Evolutionary conservation across 35 echinoderm and acorn worm species (phyloP), one percentile per base, ranked within the genome.

Genomic region (Apostichopus californicus): DNA sequence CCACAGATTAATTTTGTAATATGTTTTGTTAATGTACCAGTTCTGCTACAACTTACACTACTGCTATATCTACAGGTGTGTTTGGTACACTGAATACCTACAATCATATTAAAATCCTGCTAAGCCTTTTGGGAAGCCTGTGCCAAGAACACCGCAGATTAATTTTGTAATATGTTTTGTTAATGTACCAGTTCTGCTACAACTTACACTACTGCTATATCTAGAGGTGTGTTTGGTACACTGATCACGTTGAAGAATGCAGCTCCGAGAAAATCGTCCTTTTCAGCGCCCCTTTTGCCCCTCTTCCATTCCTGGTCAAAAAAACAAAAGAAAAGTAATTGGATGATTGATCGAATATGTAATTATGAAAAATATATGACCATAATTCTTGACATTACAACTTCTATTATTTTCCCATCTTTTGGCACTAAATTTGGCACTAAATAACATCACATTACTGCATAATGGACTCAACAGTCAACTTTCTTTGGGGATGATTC

Each of bases 201-300:
- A 28, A 96, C 9, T 68, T 68, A 11, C 64, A 68, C 64, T 68
- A 9, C 64, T 68, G 64, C 9, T 8, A 68, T 68, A 55, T 99
- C 97, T 79, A 99, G 56, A 20, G 92, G 55, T 21, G 77, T 95
- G 1, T 80, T 52, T 77, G 97, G 97, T 64, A 95, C 77, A 86
- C 79, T 26, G 11, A 99, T 92, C 2, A 86, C 90, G 20, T 93
- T 93, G 52, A 96, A 96, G 75, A 96, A 99, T 57, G 97, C 93
- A 71, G 97, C 97, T 81, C 97, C 95, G 26, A 94, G 75, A 15
- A 92, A 93, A 23, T 99, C 97, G 78, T 96, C 97, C 73, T 99
- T 99, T 64, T 99, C 97, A 57, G 97, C 97, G 81, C 95, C 95
- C 63, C 97, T 91, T 78, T 99, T 99, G 0, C 97, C 97, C 82